Evolutionary conservation across 1,140 invertebrate genomes (phyloP), one percentile per base, ranked within the genome.

Genomic region (Drosophila ogumai): DNA sequence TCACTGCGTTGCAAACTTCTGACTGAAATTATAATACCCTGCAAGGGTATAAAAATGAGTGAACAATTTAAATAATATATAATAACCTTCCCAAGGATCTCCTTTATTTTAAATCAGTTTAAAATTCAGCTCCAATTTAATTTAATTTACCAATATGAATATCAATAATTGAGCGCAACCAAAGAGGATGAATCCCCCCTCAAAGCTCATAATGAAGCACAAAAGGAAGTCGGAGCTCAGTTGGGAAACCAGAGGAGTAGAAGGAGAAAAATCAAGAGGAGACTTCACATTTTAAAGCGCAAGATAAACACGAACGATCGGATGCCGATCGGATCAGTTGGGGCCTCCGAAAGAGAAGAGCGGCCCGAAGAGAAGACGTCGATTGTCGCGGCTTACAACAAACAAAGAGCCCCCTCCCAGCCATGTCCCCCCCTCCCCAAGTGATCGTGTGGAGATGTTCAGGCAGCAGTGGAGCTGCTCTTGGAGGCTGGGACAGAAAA

Each of bases 321-420:
- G 76, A 84, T 77, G 80, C 72, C 80, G 85, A 88, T 88, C 81
- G 57, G 65, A 88, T 86, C 84, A 69, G 71, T 55, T 43, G 74
- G 25, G 25, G 41, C 31, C 15, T 13, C 31, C 66, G 22, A 43
- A 49, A 58, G 36, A 59, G 41, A 9, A 36, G n/a, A 43, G 12
- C n/a, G 36, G 17, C 34, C 34, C 61, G 13, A 31, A 31, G 59
- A 66, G 22, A n/a, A 66, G 64, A 47, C 41, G 61, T 44, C 73
- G 77, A 38, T 69, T 76, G 78, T 86, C 71, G 82, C 82, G 82
- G 82, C 82, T 72, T 74, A 82, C 82, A 87, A 88, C 84, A 90
- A 88, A 88, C 84, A 86, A 77, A 55, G 40, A 46, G 52, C 19
- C 17, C n/a, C 22, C 15, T 15, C 19, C 36, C 32, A 9, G 15